phyloP scores from a whole-genome alignment of 1,140 invertebrate genomes.

The Lerema accius region DNA sequence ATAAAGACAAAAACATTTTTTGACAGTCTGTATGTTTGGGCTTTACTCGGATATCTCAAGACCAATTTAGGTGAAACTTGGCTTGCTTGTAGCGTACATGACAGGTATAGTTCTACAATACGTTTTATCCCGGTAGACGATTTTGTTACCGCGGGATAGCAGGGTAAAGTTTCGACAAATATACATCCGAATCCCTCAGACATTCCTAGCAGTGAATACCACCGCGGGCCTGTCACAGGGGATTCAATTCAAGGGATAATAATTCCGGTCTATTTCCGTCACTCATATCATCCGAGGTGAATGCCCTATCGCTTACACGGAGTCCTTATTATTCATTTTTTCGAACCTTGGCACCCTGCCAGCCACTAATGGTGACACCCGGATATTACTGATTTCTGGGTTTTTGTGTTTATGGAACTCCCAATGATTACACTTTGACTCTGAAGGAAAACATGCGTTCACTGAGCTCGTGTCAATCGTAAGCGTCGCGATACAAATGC shows the following conservation, averaged over 20 bases:
- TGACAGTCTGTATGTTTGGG: no score
- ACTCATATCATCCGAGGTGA: conserved; percentile 29
- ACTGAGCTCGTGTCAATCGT: no score
- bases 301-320: conserved; percentile 27
- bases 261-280: conserved; percentile 17
- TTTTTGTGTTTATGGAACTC: conserved; percentile 33
- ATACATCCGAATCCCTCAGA: neutral
- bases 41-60: no score
- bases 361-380: conserved; percentile 26
- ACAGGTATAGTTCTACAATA: no score
- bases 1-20: no score
- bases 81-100: no score
- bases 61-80: no score
- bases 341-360: conserved; percentile 20
- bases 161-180: no score
- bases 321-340: conserved; percentile 35
- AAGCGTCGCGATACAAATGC: no score
- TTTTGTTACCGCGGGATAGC: no score
- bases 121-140: no score
- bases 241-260: conserved; percentile 22
- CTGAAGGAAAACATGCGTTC: no score
- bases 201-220: neutral
- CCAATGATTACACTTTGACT: conserved; percentile 2
- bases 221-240: neutral
- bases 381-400: conserved; percentile 23